Evolutionary conservation across 2,113 vertebrate species (phyloP).

Genomic region (Neogale vison): DNA sequence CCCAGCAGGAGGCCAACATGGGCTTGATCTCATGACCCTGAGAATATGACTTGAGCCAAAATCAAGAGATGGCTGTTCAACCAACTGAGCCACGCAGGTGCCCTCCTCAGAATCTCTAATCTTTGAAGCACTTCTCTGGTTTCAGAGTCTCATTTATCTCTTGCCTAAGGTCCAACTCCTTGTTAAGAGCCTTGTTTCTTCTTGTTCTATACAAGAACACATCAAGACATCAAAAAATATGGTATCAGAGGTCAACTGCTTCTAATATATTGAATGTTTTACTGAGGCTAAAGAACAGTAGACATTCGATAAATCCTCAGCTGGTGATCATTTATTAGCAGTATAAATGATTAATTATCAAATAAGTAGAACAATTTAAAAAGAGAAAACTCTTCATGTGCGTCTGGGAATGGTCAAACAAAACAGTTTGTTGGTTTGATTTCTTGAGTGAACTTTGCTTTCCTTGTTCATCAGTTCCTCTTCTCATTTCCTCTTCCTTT

Average conservation of each 20-base stretch:
- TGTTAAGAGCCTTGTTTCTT: slow-evolving; percentile 53
- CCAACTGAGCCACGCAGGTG: neutral
- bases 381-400: neutral
- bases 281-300: neutral
- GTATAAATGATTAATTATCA: slow-evolving; percentile 17
- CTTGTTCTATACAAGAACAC: slow-evolving; percentile 34
- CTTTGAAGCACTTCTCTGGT: neutral
- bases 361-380: neutral
- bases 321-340: slow-evolving; percentile 15
- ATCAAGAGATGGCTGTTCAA: neutral
- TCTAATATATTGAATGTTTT: neutral
- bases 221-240: slow-evolving; percentile 46
- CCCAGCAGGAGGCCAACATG: neutral
- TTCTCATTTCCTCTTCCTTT: neutral
- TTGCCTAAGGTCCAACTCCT: slow-evolving; percentile 15
- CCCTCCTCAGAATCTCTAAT: neutral
- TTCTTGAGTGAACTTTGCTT: neutral
- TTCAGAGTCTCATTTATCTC: slow-evolving; percentile 49
- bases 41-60: neutral
- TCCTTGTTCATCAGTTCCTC: neutral
- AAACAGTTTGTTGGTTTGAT: neutral
- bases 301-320: slow-evolving; percentile 24
- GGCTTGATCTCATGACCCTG: neutral
- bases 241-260: slow-evolving; percentile 46
- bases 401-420: neutral